Base-by-base conservation (phyloP, 2,888 invertebrate genomes). In the Nomada ruficornis region DNA sequence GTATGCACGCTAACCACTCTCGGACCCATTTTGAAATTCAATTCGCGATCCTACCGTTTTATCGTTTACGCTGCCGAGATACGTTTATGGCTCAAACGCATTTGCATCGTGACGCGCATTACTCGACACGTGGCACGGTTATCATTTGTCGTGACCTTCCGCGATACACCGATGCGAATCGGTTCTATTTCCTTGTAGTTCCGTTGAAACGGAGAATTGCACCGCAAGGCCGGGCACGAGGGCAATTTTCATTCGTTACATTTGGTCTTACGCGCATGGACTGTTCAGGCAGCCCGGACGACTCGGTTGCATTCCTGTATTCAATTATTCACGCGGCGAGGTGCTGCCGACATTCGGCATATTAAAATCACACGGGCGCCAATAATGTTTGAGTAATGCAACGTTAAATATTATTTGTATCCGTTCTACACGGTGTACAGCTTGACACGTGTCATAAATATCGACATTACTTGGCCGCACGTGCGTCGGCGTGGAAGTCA, bases 131-230 rank as follows among this genome's bases (percentile, higher is more conserved):
- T 52, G 65, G 62, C n/a, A 47, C 69, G 64, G 73, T 82, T 82
- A 82, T 83, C 82, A 55, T 69, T 65, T 20, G 47, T 62, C 81
- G 77, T 57, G 77, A 77, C 77, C 82, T 81, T 69, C 60, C 55
- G 42, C 72, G 68, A 76, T 60, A 52, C 52, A 54, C 64, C 65
- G 60, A 70, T 29, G 52, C 47, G 44, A 64, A 29, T n/a, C 42
- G n/a, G 9, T 18, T 50, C 65, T 55, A 18, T 55, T 50, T 74
- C 64, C 20, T 1, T 11, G 5, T 23, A 2, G 26, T 57, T 3
- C 2, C 0, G 26, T 29, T 3, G n/a, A 7, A 20, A 20, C 18
- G 55, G 9, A n/a, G 4, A 2, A 18, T 54, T 20, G 7, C 20
- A 20, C 1, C 4, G 50, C 18, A 50, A 36, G 5, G 36, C 50